Evolutionary conservation across 2,888 invertebrate genomes (phyloP).

Genomic region (Myopa testacea): DNA sequence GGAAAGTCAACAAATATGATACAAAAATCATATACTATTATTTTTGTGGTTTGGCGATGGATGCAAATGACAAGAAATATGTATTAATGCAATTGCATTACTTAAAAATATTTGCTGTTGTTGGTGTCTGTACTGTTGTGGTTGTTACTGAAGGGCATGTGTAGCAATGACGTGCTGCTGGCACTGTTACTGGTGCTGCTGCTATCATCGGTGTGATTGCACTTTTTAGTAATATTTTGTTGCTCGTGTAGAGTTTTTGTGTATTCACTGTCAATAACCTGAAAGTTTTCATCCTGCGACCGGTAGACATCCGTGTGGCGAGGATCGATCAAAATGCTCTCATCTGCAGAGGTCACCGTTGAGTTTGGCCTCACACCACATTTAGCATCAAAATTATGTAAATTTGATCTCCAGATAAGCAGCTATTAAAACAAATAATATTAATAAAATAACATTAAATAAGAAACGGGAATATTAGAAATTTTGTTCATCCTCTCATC

Average conservation of each 20-base stretch:
- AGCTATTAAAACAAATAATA: slow-evolving; percentile 51
- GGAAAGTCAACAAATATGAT: too few relatives aligned
- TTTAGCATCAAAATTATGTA: slow-evolving; percentile 62
- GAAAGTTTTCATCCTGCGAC: slow-evolving; percentile 58
- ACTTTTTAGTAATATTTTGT: slow-evolving; percentile 10
- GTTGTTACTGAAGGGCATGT: slow-evolving; percentile 38
- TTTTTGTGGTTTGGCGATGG: too few relatives aligned
- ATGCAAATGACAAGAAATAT: background rate
- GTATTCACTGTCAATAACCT: slow-evolving; percentile 62
- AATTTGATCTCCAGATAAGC: slow-evolving; percentile 69
- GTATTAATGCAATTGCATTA: too few relatives aligned
- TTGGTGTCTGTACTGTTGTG: slow-evolving; percentile 18
- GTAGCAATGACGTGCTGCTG: slow-evolving; percentile 45
- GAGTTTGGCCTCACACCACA: slow-evolving; percentile 19
- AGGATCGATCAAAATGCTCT: slow-evolving; percentile 63
- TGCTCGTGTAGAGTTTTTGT: slow-evolving; percentile 45
- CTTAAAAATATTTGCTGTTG: slow-evolving; percentile 43
- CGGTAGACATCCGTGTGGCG: slow-evolving; percentile 59
- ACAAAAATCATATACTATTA: too few relatives aligned
- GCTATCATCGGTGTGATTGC: slow-evolving; percentile 22
- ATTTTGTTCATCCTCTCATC: too few relatives aligned
- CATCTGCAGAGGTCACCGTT: slow-evolving; percentile 48
- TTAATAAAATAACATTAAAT: slow-evolving; percentile 11
- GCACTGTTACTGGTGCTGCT: slow-evolving; percentile 33
- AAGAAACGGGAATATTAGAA: too few relatives aligned